These are phyloP conservation scores for Promerops cafer DNA, from an alignment of 2,113 vertebrate species.

Conservation along the genomic window DNA sequence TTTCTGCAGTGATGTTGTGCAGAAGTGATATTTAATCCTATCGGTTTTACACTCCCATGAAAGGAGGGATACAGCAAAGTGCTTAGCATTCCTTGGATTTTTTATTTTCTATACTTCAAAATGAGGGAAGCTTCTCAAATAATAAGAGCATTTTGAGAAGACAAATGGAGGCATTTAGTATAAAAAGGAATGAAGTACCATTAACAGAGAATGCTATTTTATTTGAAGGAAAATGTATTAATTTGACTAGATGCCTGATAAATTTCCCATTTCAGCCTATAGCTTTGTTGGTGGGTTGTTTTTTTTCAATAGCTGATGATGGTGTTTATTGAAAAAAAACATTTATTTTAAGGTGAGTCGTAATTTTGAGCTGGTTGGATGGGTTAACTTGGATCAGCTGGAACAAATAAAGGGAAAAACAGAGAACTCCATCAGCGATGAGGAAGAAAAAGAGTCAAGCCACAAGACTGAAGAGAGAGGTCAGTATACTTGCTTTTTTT, in stretches of 20 bases:
- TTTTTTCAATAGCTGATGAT: neutral
- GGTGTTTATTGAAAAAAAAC: neutral
- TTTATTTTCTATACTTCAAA: neutral
- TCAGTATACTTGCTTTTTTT: conserved; percentile 38
- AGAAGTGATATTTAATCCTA: neutral
- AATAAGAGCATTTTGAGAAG: neutral
- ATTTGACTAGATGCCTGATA: neutral
- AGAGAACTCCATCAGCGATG: conserved; percentile 76
- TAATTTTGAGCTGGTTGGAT: conserved; percentile 92
- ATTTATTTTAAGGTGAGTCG: conserved; percentile 81
- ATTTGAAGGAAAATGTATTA: neutral
- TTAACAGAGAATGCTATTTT: neutral
- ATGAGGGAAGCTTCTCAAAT: neutral
- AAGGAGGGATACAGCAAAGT: neutral
- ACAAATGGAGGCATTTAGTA: neutral
- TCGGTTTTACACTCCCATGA: neutral
- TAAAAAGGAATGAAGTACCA: neutral
- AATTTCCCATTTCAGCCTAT: neutral
- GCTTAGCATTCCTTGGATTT: neutral
- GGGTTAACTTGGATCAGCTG: conserved; percentile 90
- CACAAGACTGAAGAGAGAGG: conserved; percentile 64
- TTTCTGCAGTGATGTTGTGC: neutral
- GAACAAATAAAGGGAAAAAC: conserved; percentile 83
- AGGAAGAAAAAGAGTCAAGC: conserved; percentile 71
- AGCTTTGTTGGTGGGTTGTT: neutral